Conservation (phyloP, 2,888 invertebrate genomes). For the Stictocephala bisonia region DNA sequence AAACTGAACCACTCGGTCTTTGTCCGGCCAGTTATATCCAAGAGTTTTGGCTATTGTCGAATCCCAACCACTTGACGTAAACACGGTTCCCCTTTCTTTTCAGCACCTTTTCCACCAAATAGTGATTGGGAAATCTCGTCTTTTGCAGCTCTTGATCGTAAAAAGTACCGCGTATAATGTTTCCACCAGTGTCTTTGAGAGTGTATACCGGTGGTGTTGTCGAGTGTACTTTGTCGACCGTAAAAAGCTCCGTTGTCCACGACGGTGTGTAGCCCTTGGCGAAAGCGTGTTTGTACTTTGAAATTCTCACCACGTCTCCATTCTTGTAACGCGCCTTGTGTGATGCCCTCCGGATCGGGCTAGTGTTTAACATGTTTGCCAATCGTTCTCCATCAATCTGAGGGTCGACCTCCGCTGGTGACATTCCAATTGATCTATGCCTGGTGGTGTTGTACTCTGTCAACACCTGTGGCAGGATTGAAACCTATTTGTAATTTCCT, state of each 20-base stretch:
- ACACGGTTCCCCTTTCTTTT: background rate
- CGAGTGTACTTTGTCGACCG: background rate
- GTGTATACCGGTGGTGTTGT: background rate
- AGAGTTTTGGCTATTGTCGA: slow-evolving; percentile 3
- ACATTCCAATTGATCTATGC: slow-evolving; percentile 23
- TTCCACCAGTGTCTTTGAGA: background rate
- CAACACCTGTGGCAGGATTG: background rate
- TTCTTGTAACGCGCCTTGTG: no score
- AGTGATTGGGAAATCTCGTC: slow-evolving; percentile 31
- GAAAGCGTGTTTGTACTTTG: background rate
- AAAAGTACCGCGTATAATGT: slow-evolving; percentile 26
- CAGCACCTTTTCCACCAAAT: slow-evolving; percentile 41
- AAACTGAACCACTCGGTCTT: no score
- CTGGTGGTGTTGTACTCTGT: background rate
- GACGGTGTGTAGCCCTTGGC: background rate
- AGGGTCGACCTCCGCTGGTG: slow-evolving; percentile 1
- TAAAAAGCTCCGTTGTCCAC: background rate
- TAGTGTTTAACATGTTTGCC: background rate
- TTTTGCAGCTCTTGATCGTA: slow-evolving; percentile 44
- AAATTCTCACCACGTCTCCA: background rate
- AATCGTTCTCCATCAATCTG: background rate
- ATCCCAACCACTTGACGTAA: slow-evolving; percentile 46
- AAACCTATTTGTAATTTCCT: slow-evolving; percentile 23
- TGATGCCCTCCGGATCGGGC: no score
- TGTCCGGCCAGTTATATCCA: no score